Evolutionary conservation across 2,797 vertebrate species (phyloP).

Genomic region (Meda fulgida): DNA sequence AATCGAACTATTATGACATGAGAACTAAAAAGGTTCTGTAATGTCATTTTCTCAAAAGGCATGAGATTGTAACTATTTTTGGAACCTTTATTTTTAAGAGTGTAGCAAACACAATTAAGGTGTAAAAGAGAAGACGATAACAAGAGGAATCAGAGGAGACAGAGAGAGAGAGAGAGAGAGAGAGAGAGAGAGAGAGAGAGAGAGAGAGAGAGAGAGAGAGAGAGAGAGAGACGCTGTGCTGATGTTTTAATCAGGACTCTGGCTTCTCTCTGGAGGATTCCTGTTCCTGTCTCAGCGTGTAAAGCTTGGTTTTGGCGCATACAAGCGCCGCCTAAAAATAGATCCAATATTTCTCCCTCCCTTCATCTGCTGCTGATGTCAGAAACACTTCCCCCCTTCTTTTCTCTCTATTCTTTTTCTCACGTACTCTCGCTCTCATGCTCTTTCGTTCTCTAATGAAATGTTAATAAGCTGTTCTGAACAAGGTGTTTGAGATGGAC

Average conservation of each 20-base stretch:
- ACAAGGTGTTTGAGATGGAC: not conserved
- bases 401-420: not conserved
- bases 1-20: too few species aligned
- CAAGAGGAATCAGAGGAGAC: conserved; percentile 8
- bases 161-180: not conserved
- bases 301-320: conserved; percentile 62
- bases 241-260: conserved; percentile 60
- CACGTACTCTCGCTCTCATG: not conserved
- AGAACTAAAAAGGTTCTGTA: not conserved
- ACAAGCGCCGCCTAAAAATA: conserved; percentile 67
- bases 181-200: not conserved
- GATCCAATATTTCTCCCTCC: conserved; percentile 51
- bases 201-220: not conserved
- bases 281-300: conserved; percentile 53
- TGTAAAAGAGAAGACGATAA: conserved; percentile 8
- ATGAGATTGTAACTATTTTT: not conserved
- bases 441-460: conserved; percentile 32
- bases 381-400: conserved; percentile 15
- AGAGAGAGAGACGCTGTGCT: conserved; percentile 25
- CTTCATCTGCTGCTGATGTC: conserved; percentile 59
- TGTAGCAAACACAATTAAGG: not conserved
- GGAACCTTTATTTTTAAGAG: not conserved
- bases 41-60: not conserved
- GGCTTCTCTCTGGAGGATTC: conserved; percentile 54
- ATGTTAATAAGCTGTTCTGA: conserved; percentile 33